Conservation (phyloP, 2,113 vertebrate species). For the Machaerirhynchus nigripectus region DNA sequence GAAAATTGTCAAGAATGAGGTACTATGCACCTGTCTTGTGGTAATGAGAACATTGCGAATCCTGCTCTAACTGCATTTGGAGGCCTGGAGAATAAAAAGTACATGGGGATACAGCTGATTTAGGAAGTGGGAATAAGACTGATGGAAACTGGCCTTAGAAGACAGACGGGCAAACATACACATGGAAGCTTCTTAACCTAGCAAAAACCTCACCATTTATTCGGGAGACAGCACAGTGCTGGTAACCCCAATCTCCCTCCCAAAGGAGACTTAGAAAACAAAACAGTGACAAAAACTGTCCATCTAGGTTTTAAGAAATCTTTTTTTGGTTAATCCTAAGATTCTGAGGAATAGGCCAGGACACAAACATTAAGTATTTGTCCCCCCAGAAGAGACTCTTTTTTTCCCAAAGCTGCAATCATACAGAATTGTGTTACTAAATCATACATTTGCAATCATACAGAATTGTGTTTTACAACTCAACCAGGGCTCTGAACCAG, state of each 20-base stretch:
- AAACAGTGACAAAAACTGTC: background rate
- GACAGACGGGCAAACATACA: background rate
- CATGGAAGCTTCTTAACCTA: background rate
- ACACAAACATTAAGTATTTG: background rate
- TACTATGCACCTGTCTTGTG: background rate
- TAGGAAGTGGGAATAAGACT: background rate
- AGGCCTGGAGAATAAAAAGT: background rate
- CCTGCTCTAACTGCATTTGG: background rate
- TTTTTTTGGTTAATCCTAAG: background rate
- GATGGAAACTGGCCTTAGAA: background rate
- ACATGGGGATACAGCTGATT: background rate
- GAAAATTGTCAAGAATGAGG: background rate
- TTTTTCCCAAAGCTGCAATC: background rate
- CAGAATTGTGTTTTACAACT: background rate
- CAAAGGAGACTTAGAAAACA: background rate
- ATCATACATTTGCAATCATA: rapidly evolving
- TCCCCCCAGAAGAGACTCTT: background rate
- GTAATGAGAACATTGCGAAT: background rate
- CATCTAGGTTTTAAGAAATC: background rate
- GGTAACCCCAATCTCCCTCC: background rate
- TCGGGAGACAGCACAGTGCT: background rate
- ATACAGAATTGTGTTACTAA: background rate
- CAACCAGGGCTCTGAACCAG: background rate
- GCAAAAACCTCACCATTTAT: background rate
- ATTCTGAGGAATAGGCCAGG: background rate